Conservation (phyloP, 2,113 vertebrate genomes). For the Lonchura striata region DNA sequence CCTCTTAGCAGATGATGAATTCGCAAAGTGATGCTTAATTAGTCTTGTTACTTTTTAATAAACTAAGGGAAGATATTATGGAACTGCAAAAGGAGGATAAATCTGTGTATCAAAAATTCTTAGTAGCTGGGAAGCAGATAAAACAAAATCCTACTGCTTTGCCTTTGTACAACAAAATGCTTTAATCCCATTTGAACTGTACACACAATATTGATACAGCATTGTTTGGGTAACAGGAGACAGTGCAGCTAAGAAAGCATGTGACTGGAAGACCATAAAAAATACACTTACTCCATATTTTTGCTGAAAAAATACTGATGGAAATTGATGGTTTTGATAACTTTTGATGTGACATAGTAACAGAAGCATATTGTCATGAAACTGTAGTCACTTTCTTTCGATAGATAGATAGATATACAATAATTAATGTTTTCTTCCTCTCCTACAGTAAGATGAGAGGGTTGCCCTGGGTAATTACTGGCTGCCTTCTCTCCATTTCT, state of each 20-base stretch:
- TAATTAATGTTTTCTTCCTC: neutral
- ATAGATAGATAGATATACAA: neutral
- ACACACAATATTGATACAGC: neutral
- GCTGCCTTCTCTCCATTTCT: neutral
- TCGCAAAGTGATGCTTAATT: conserved; percentile 57
- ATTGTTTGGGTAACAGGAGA: neutral
- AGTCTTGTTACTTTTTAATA: conserved; percentile 49
- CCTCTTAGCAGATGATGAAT: neutral
- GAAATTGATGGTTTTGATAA: neutral
- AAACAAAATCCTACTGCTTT: conserved; percentile 9
- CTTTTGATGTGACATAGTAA: neutral
- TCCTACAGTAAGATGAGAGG: neutral
- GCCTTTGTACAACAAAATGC: neutral
- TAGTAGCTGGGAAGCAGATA: conserved; percentile 24
- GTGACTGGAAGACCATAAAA: neutral
- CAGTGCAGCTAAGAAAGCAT: neutral
- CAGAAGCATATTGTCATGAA: neutral
- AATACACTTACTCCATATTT: neutral
- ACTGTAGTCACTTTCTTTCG: neutral
- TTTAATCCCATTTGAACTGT: conserved; percentile 5
- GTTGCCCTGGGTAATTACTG: neutral
- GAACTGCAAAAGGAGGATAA: conserved; percentile 50
- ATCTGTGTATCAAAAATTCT: conserved; percentile 22
- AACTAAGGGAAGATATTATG: neutral
- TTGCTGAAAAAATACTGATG: neutral